Evolutionary conservation across 2,888 invertebrate genomes (phyloP).

Genomic region (Carabus problematicus): DNA sequence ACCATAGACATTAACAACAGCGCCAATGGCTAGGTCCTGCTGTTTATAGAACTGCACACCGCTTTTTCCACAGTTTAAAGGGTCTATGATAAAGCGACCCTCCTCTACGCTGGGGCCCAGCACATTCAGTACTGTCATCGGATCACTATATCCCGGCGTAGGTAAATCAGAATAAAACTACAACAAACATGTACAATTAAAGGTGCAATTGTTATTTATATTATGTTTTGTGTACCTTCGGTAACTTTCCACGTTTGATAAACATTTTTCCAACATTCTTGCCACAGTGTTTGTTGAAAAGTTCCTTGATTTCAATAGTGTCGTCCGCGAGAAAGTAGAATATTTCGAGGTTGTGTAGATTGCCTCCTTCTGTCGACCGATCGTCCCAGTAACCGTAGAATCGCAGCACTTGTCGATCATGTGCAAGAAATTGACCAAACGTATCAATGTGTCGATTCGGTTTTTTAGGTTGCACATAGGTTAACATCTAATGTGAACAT

Average conservation of each 20-base stretch:
- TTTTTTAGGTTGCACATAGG: slow-evolving; percentile 58
- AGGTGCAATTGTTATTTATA: not conserved
- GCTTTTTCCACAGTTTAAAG: slow-evolving; percentile 63
- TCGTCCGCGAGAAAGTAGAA: slow-evolving; percentile 88
- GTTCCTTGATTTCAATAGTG: slow-evolving; percentile 87
- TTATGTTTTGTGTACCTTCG: slow-evolving; percentile 66
- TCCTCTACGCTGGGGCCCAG: slow-evolving; percentile 64
- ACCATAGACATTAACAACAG: slow-evolving; percentile 81
- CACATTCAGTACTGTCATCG: slow-evolving; percentile 68
- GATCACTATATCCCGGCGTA: slow-evolving; percentile 61
- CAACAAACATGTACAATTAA: not conserved
- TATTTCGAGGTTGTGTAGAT: slow-evolving; percentile 78
- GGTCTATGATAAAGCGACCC: slow-evolving; percentile 66
- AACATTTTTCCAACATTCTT: slow-evolving; percentile 76
- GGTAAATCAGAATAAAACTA: slow-evolving; percentile 50
- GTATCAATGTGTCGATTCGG: slow-evolving; percentile 67
- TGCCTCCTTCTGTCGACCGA: slow-evolving; percentile 76
- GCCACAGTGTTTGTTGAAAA: slow-evolving; percentile 71
- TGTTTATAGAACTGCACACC: slow-evolving; percentile 67
- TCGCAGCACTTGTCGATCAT: slow-evolving; percentile 76
- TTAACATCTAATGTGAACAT: slow-evolving; percentile 48
- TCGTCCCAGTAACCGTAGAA: slow-evolving; percentile 94
- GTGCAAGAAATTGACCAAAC: slow-evolving; percentile 82
- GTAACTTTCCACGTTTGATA: slow-evolving; percentile 76
- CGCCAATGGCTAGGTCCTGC: slow-evolving; percentile 82